Evolutionary conservation across 2,797 vertebrate species (phyloP).

Genomic region (Catostomus latipinnis): DNA sequence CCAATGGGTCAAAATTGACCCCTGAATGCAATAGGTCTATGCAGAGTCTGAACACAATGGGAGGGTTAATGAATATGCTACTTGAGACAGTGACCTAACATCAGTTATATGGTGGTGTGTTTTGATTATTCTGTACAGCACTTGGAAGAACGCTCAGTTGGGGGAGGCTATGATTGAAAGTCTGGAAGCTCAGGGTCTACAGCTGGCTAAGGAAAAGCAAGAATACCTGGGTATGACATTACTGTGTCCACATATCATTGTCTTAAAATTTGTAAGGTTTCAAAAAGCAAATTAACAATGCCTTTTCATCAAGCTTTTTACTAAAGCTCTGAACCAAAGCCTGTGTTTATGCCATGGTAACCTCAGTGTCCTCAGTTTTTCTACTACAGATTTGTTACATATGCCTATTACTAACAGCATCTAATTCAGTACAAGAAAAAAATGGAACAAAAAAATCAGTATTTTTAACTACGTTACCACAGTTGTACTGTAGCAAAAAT

Average conservation of each 20-base stretch:
- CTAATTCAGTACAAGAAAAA: too few relatives aligned
- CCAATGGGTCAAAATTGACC: too few relatives aligned
- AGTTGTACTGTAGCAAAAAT: too few relatives aligned
- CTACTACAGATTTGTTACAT: too few relatives aligned
- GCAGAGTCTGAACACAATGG: too few relatives aligned
- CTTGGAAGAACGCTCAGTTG: conserved; percentile 96
- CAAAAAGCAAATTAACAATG: neutral
- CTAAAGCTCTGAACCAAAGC: neutral
- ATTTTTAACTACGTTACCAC: too few relatives aligned
- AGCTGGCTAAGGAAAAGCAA: conserved; percentile 97
- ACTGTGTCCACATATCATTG: neutral
- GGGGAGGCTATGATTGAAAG: conserved; percentile 98
- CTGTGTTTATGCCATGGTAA: neutral
- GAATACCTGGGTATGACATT: conserved; percentile 87
- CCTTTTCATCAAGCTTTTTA: neutral
- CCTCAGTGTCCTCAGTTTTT: too few relatives aligned
- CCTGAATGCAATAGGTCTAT: too few relatives aligned
- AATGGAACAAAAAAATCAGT: too few relatives aligned
- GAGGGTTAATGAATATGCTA: neutral
- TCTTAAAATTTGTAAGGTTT: neutral
- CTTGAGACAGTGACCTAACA: neutral
- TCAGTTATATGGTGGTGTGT: neutral
- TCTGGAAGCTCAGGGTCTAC: conserved; percentile 95
- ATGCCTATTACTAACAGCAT: too few relatives aligned
- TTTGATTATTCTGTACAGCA: conserved; percentile 74